Base-by-base conservation (phyloP, 1,140 invertebrate genomes). In the Drosophila orena region DNA sequence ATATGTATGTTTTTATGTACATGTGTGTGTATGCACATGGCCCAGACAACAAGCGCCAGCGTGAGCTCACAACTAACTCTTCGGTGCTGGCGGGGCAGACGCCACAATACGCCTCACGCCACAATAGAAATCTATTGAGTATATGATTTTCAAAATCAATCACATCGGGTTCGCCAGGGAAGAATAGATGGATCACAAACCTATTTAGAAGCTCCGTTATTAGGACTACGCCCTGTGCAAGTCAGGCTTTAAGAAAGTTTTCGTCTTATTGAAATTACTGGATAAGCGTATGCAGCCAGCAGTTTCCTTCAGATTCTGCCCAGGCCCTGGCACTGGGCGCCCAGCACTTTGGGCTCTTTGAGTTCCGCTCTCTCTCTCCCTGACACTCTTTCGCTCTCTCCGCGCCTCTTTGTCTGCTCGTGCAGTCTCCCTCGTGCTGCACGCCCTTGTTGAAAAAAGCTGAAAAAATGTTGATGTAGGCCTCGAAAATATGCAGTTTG, bases 381-480 rank as follows among this genome's bases (percentile, higher is more conserved):
- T 44, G 40, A 8, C n/a, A 34, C 44, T 47, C 40, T 35, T 42
- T 60, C 54, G 4, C 59, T 47, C 44, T 43, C 14, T 49, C 43
- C 38, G 47, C 69, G 69, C 50, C 40, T 42, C 72, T 81, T 75
- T 58, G 42, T 42, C n/a, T 20, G 56, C 68, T 35, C 14, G 10
- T 37, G 46, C 69, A 44, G 17, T 53, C 40, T 30, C 30, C 30
- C 71, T 74, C 34, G 37, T 27, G 58, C 37, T 73, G 68, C 35
- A 52, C 81, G 81, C 81, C 81, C 77, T 88, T 86, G 83, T 49
- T 75, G 46, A 49, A 58, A 76, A 76, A 66, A 76, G 54, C 73
- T 77, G 56, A 77, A 84, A 89, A 88, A 89, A 84, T 89, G 84
- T 89, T 89, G 84, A 89, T 90, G 84, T 80, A 89, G 84, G 84